Evolutionary conservation across 1,140 invertebrate genomes (phyloP), one percentile per base, ranked within the genome.

Genomic region (Gonioctena quinquepunctata): DNA sequence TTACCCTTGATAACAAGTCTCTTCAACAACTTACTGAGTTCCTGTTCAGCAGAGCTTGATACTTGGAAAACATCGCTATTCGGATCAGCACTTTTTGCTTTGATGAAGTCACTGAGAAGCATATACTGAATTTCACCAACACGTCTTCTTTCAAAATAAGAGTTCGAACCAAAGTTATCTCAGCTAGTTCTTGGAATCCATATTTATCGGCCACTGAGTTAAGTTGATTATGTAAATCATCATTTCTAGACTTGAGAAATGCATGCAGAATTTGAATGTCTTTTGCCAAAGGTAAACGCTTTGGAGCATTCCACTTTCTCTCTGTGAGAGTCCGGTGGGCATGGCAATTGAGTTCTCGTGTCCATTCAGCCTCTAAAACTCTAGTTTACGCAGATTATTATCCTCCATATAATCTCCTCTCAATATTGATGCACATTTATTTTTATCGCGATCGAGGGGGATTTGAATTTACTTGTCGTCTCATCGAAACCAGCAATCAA

Each of bases 71-170:
- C 22, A n/a, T 59, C 56, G 13, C 1, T 23, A 3, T 59, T 21
- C 23, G 18, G 18, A 7, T 59, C 56, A 59, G 56, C 56, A 59
- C 56, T 2, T 23, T 59, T 59, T 59, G 56, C 56, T 59, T 59
- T 59, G 6, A 59, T 59, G n/a, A 21, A 59, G 2, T 59, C 56
- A 22, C 11, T 0, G 6, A 59, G 23, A 6, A 59, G 56, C 21
- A 22, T 59, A 59, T 27, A 59, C 3, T 59, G 56, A 11, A 59
- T 23, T 23, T 59, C 56, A 8, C 56, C 2, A 3, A 59, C 56
- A 13, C 56, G 18, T 59, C 56, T 59, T n/a, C 56, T 19, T 59
- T 59, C 13, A 59, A 23, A 21, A 59, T 59, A 3, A 59, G 18
- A 2, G 22, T 23, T 0, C 16, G 18, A 19, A 59, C 1, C 1